Base-by-base conservation (phyloP, 2,797 vertebrate species). In the Macropodus opercularis region DNA sequence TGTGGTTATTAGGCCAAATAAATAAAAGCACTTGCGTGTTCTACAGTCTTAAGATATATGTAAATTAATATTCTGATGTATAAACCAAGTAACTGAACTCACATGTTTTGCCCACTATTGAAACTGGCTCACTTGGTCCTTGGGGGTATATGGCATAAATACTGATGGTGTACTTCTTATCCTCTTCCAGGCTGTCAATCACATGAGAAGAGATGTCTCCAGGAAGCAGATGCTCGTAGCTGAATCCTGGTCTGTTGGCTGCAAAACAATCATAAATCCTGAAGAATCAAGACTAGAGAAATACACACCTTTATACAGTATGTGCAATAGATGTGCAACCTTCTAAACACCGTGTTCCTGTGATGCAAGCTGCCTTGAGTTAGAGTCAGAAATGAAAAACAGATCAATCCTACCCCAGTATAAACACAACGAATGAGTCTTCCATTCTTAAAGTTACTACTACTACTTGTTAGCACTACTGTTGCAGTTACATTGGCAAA, bases 181-280 rank as follows among this genome's bases (percentile, higher is more conserved):
- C 94, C 71, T 95, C 94, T 56, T 94, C 91, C 78, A 97, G 72
- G 73, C 91, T 92, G 62, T 95, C 92, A 71, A 97, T 92, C 66
- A 93, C 50, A 2, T 95, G 93, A 48, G 93, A 94, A 5, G 92
- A 95, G 49, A 79, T 43, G 0, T 95, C 93, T 0, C 90, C 89
- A 3, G 22, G 68, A 47, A 96, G 87, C 56, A 92, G 83, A 77
- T 93, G 90, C 77, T 96, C 92, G 0, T 94, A 94, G 19, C 75
- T 80, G 63, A 89, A 79, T 26, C 94, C 93, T 0, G 93, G 89
- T 65, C 91, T 85, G 72, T 90, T 91, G 65, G 89, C 95, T 96
- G 86, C 3, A 62, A 39, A 63, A 43, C 13, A 52, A 42, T 32
- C 40, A 50, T 19, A 63, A 71, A 60, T 47, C n/a, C 21, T 46